Conservation (phyloP, 2,113 vertebrate genomes). For the Guaruba guarouba region DNA sequence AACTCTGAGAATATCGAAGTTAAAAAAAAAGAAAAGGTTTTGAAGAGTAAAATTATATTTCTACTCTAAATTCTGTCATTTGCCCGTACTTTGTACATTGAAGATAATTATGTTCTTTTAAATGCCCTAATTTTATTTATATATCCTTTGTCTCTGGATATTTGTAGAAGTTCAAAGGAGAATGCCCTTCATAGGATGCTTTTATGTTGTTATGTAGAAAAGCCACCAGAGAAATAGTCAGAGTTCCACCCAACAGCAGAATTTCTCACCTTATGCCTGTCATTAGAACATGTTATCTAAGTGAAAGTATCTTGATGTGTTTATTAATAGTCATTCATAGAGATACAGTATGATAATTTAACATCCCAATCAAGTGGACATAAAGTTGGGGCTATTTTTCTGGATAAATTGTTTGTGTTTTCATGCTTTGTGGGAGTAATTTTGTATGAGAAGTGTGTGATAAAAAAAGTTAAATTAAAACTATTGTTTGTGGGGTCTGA, state of each 20-base stretch:
- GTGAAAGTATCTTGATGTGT: neutral
- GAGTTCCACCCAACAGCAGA: neutral
- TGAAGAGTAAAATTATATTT: neutral
- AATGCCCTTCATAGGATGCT: neutral
- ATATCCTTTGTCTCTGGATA: neutral
- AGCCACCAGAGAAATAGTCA: neutral
- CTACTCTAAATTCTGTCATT: neutral
- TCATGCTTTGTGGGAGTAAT: neutral
- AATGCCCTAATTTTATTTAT: neutral
- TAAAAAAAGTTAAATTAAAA: neutral
- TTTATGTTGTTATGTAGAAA: neutral
- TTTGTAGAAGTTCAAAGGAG: neutral
- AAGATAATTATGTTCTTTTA: neutral
- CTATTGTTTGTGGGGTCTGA: neutral
- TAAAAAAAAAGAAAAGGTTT: neutral
- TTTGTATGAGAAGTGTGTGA: neutral
- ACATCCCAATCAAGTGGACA: neutral
- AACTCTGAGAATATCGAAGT: neutral
- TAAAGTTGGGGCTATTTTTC: neutral
- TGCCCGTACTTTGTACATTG: neutral
- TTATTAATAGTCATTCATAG: neutral
- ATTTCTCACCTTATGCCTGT: neutral
- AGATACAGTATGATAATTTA: neutral
- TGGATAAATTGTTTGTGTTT: neutral
- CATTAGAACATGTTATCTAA: neutral